Evolutionary conservation across 2,888 invertebrate species (phyloP).

Genomic region (Drosophila parthenogenetica): DNA sequence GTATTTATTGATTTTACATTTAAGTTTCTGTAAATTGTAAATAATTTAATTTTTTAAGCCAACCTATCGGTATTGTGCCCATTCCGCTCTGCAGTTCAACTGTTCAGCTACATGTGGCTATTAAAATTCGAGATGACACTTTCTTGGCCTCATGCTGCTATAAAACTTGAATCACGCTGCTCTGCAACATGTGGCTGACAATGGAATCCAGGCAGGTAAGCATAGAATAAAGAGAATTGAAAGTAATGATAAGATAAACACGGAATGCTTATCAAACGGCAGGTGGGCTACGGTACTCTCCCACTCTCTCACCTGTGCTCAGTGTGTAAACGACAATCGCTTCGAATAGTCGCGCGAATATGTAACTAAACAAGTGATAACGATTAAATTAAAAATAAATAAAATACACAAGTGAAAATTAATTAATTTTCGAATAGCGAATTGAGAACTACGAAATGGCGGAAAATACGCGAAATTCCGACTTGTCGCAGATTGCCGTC

Average conservation of each 20-base stretch:
- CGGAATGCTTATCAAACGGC: conserved; percentile 49
- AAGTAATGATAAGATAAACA: conserved; percentile 59
- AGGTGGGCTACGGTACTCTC: conserved; percentile 3
- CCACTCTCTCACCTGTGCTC: conserved; percentile 28
- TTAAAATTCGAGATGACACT: background rate
- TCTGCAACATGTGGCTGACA: conserved; percentile 20
- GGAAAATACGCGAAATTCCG: conserved; percentile 68
- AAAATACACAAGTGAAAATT: conserved; percentile 20
- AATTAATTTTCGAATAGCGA: conserved; percentile 37
- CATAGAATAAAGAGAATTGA: conserved; percentile 15
- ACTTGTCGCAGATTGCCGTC: conserved; percentile 76
- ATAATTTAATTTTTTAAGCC: too few species aligned
- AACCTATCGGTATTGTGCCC: too few species aligned
- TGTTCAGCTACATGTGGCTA: conserved; percentile 10
- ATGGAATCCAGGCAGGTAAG: conserved; percentile 17
- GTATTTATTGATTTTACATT: too few species aligned
- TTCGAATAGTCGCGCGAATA: conserved; percentile 72
- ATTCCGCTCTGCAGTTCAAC: background rate
- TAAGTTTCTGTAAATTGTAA: too few species aligned
- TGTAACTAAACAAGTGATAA: conserved; percentile 47
- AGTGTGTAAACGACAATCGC: conserved; percentile 50
- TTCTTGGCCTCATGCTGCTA: conserved; percentile 13
- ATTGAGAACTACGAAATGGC: conserved; percentile 49
- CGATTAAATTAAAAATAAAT: conserved; percentile 14
- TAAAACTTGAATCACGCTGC: background rate